Conservation (phyloP, 92 coral and sea anemone species). For the Paramuricea clavata region DNA sequence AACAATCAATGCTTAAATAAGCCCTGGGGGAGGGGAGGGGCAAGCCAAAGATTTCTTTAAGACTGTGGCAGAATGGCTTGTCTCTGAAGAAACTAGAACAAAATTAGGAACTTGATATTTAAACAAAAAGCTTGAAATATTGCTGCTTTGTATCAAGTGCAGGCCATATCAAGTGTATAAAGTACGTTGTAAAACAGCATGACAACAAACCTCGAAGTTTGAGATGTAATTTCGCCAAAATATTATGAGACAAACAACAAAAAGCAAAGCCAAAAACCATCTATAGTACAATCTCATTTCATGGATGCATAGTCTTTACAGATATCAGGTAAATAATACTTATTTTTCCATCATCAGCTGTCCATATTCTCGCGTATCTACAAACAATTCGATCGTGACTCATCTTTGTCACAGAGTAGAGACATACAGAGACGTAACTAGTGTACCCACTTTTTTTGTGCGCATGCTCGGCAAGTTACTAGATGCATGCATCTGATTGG, state of each 20-base stretch:
- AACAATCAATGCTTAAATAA: too few species aligned
- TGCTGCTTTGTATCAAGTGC: not conserved
- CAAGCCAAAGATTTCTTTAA: too few species aligned
- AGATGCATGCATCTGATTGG: too few species aligned
- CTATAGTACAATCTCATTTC: conserved; percentile 35
- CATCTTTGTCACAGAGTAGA: too few species aligned
- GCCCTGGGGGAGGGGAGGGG: too few species aligned
- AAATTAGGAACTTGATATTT: not conserved
- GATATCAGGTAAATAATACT: not conserved
- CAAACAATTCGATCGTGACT: not conserved
- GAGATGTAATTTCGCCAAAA: not conserved
- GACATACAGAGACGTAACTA: too few species aligned
- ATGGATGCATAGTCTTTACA: not conserved
- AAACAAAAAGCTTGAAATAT: too few species aligned
- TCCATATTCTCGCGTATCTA: not conserved
- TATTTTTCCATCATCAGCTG: not conserved
- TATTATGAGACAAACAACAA: not conserved
- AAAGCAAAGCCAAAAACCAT: conserved; percentile 30
- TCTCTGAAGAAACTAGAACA: too few species aligned
- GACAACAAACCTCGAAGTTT: not conserved
- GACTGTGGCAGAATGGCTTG: not conserved
- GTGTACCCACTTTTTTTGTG: too few species aligned
- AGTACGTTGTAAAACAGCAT: too few species aligned
- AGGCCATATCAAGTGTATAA: too few species aligned
- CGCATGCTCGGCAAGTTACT: too few species aligned